Conservation (phyloP, 1,140 invertebrate species). For the Panonychus citri region DNA sequence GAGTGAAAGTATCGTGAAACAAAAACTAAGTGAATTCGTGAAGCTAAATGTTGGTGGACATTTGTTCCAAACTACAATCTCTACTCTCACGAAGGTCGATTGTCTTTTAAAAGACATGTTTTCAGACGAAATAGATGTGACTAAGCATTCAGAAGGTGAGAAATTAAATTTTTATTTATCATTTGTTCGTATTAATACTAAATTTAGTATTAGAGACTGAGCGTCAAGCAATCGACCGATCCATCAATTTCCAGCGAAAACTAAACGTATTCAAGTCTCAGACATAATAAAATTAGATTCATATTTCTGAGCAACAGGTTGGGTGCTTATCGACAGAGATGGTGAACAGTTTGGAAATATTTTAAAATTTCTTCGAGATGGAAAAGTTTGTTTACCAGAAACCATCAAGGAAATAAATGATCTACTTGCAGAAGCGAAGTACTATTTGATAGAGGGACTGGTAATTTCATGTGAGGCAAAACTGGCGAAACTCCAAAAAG, state of each 20-base stretch:
- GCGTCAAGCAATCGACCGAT: too few species aligned
- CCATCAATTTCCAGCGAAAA: too few species aligned
- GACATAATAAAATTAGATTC: too few species aligned
- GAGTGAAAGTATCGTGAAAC: too few species aligned
- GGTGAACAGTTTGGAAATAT: not conserved
- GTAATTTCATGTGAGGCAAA: not conserved
- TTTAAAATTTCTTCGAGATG: not conserved
- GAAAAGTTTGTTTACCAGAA: not conserved
- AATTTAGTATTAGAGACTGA: too few species aligned
- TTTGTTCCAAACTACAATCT: slow-evolving; percentile 81
- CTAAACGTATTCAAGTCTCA: too few species aligned
- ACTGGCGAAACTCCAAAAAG: not conserved
- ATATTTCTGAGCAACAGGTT: too few species aligned
- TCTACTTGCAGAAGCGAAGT: not conserved
- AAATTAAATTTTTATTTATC: too few species aligned
- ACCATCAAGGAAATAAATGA: not conserved
- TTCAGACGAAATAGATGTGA: too few species aligned
- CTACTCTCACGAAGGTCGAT: slow-evolving; percentile 85
- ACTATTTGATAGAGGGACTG: not conserved
- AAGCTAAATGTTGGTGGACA: slow-evolving; percentile 83
- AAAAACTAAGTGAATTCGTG: slow-evolving; percentile 48
- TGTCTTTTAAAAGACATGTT: slow-evolving; percentile 18
- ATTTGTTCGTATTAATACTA: too few species aligned
- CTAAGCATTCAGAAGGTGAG: too few species aligned
- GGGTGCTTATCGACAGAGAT: not conserved